Evolutionary conservation across 2,113 vertebrate genomes (phyloP).

Genomic region (Montifringilla adamsi): DNA sequence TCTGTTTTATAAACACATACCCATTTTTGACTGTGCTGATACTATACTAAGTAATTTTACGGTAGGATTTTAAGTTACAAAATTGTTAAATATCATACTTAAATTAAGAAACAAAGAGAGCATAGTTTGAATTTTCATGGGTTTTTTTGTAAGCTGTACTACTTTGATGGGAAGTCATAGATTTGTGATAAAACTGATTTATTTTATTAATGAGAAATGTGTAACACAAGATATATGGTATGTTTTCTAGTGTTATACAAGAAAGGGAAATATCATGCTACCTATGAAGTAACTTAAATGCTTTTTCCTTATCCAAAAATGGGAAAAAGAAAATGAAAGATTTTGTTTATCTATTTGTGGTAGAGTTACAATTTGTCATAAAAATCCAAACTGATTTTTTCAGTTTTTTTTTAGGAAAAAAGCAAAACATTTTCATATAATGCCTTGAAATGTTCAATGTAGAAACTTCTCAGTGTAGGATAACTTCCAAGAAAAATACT

Average conservation of each 20-base stretch:
- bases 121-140: not conserved
- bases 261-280: not conserved
- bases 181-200: not conserved
- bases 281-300: not conserved
- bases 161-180: not conserved
- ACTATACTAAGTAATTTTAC: not conserved
- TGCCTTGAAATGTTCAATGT: not conserved
- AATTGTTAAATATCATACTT: not conserved
- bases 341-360: not conserved
- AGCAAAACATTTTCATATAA: not conserved
- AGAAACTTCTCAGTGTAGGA: not conserved
- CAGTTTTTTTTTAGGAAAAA: not conserved
- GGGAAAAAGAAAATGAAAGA: not conserved
- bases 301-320: not conserved
- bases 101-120: not conserved
- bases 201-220: not conserved
- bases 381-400: not conserved
- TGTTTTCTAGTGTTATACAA: not conserved
- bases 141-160: not conserved
- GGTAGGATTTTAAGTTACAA: not conserved
- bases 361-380: not conserved
- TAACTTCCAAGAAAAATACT: not conserved
- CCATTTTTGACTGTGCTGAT: not conserved
- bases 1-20: not conserved
- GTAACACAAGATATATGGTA: not conserved